Conservation (phyloP, 2,888 invertebrate genomes). For the Synanthedon tipuliformis region DNA sequence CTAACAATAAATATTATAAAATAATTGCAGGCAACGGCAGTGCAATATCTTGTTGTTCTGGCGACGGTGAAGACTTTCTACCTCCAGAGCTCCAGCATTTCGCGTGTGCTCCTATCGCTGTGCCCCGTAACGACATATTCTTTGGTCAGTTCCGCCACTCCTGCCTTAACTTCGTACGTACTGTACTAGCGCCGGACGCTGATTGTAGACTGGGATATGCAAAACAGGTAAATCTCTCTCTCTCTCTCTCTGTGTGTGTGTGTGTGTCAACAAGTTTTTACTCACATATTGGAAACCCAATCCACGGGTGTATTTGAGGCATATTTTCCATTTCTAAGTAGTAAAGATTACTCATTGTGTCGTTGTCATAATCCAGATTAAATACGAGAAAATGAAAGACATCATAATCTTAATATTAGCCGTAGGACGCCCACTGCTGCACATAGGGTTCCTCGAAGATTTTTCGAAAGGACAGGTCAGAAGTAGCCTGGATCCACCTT, state of each 20-base stretch:
- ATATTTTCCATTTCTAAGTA: too few relatives aligned
- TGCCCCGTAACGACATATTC: conserved; percentile 72
- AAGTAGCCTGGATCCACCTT: too few relatives aligned
- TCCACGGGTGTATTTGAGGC: too few relatives aligned
- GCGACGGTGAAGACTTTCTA: conserved; percentile 66
- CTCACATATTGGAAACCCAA: too few relatives aligned
- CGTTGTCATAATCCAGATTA: too few relatives aligned
- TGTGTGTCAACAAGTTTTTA: not conserved
- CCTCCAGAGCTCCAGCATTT: conserved; percentile 69
- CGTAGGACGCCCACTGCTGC: too few relatives aligned
- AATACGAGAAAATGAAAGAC: too few relatives aligned
- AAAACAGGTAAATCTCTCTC: conserved; percentile 66
- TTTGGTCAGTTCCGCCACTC: conserved; percentile 67
- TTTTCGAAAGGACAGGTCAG: too few relatives aligned
- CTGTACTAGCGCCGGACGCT: conserved; percentile 73
- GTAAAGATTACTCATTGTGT: too few relatives aligned
- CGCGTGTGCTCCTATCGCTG: conserved; percentile 76
- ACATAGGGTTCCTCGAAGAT: too few relatives aligned
- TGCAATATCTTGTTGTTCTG: conserved; percentile 78
- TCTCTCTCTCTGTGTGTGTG: not conserved
- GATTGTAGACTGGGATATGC: conserved; percentile 79
- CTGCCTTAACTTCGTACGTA: conserved; percentile 80
- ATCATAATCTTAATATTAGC: too few relatives aligned
- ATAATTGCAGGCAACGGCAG: conserved; percentile 70
- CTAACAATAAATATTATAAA: not conserved